Percentiles rank a stretch among this genome's conserved stretches.
phyloP scores from a whole-genome alignment of 2,888 invertebrate species.

The Ectropis crepuscularia region DNA sequence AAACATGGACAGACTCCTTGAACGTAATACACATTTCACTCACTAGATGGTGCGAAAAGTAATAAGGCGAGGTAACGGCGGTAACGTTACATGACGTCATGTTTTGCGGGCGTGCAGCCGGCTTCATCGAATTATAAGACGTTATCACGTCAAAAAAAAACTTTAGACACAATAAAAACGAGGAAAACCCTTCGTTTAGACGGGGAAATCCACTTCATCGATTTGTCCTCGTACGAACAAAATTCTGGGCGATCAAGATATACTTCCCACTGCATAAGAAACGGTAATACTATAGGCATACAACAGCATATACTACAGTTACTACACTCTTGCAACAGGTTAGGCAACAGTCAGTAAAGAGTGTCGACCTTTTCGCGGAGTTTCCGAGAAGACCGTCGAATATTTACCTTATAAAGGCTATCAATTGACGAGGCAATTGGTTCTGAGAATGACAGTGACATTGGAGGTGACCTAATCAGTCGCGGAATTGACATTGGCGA shows the following conservation, averaged over 20 bases:
- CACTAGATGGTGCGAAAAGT: too few species aligned
- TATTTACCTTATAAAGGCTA: constrained; percentile 36
- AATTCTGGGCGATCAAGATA: neutral
- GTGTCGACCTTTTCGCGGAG: constrained; percentile 35
- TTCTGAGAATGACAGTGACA: constrained; percentile 37
- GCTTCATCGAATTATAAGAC: too few species aligned
- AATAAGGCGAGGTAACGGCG: too few species aligned
- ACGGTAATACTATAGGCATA: too few species aligned
- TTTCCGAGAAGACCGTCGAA: constrained; percentile 38
- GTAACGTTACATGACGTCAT: too few species aligned
- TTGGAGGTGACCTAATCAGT: constrained; percentile 35
- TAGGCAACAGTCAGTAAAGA: constrained; percentile 10
- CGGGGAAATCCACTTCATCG: neutral
- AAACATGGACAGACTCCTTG: too few species aligned
- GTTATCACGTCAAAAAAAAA: too few species aligned
- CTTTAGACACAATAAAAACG: too few species aligned
- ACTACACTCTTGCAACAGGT: neutral
- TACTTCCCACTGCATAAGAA: neutral
- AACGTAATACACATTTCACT: too few species aligned
- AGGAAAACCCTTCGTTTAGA: neutral
- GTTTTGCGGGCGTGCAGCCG: too few species aligned
- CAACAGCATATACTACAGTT: neutral
- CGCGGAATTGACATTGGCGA: constrained; percentile 24
- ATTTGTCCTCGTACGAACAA: constrained; percentile 1
- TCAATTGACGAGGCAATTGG: constrained; percentile 33